Conservation (phyloP, 2,797 vertebrate genomes). For the Sebastiscus tertius region DNA sequence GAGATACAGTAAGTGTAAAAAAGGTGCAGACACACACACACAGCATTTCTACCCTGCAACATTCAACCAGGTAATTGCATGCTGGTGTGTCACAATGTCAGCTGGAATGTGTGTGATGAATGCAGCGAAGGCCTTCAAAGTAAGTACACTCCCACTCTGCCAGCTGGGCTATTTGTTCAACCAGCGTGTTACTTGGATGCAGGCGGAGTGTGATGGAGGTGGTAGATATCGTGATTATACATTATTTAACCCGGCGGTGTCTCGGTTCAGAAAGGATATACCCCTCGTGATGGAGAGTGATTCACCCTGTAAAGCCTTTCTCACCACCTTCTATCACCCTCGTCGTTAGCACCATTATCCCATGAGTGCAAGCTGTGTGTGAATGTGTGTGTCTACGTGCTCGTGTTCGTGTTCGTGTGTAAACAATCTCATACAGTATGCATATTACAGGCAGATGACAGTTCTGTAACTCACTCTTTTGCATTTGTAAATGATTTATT, state of each 20-base stretch:
- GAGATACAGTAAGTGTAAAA: conserved; percentile 13
- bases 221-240: conserved; percentile 52
- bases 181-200: conserved; percentile 68
- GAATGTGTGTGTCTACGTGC: background rate
- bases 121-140: conserved; percentile 69
- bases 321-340: conserved; percentile 48
- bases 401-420: background rate
- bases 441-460: background rate
- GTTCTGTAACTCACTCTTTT: conserved; percentile 17
- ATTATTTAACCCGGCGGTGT: conserved; percentile 43
- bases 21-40: background rate
- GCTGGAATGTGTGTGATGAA: conserved; percentile 67
- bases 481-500: conserved; percentile 39
- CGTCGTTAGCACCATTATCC: conserved; percentile 49
- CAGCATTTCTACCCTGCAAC: conserved; percentile 31
- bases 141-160: conserved; percentile 73
- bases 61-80: conserved; percentile 60
- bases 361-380: conserved; percentile 27
- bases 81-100: conserved; percentile 55
- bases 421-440: background rate
- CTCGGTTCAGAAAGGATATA: conserved; percentile 22
- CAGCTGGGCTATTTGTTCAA: conserved; percentile 74
- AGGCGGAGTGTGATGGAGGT: conserved; percentile 65
- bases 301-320: conserved; percentile 56
- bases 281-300: conserved; percentile 51